A percentile compares a stretch with the other conserved stretches of the same genome.
These are phyloP conservation scores for Rhagonycha fulva DNA, from an alignment of 2,888 invertebrate genomes.

Conservation along the genomic window DNA sequence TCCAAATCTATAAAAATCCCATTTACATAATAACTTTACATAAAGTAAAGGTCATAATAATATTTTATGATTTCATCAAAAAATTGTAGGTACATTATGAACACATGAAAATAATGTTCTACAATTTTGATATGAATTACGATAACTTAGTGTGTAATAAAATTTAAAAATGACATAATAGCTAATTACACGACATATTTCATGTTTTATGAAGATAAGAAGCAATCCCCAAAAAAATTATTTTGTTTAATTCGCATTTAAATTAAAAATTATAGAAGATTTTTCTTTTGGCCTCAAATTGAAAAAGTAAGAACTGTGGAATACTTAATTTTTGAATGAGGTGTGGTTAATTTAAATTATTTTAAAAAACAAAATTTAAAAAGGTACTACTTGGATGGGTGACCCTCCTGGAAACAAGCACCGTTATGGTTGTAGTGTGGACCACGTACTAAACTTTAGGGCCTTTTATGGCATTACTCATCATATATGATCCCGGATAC, in stretches of 20 bases:
- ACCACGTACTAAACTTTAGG: too few species aligned
- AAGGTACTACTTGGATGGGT: too few species aligned
- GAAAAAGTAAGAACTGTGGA: not conserved
- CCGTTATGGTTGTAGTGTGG: too few species aligned
- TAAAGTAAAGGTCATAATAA: not conserved
- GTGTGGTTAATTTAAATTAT: too few species aligned
- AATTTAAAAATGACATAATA: not conserved
- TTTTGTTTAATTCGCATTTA: not conserved
- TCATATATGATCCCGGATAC: too few species aligned
- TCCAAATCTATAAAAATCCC: not conserved
- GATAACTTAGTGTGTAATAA: not conserved
- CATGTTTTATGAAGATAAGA: not conserved
- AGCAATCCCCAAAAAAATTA: not conserved
- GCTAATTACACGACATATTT: not conserved
- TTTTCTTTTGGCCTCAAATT: not conserved
- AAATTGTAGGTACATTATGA: not conserved
- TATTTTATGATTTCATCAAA: not conserved
- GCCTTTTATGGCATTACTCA: too few species aligned
- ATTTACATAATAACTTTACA: not conserved
- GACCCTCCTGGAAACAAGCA: too few species aligned
- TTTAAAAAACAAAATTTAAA: too few species aligned
- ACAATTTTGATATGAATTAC: not conserved
- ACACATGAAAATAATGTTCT: not conserved
- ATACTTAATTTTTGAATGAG: too few species aligned
- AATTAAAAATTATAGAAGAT: not conserved